These are phyloP conservation scores for Disparrhopalites patrizii DNA, from an alignment of 2,888 invertebrate genomes.

Conservation along the genomic window DNA sequence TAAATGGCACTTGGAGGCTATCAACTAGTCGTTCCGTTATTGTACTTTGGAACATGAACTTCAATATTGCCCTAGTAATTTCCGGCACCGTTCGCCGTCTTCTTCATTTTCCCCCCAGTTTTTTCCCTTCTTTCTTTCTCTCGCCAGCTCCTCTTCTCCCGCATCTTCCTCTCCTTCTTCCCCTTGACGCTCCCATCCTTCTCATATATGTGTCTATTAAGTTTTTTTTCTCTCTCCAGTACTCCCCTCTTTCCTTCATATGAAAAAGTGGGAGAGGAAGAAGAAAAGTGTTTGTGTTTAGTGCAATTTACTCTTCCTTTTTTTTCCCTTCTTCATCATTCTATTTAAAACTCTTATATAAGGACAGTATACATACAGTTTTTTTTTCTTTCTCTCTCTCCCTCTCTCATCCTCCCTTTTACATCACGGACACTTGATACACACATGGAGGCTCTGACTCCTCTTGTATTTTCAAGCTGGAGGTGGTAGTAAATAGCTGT, in stretches of 20 bases:
- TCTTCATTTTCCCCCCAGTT: no score
- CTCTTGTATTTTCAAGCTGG: no score
- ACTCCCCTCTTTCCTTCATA: no score
- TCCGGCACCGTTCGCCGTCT: slow-evolving; percentile 31
- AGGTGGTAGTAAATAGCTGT: no score
- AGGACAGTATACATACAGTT: no score
- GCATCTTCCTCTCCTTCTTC: slow-evolving; percentile 8
- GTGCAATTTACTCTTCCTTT: slow-evolving; percentile 4
- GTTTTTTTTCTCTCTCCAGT: background rate
- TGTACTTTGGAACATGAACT: slow-evolving; percentile 33
- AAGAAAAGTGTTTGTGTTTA: slow-evolving; percentile 10
- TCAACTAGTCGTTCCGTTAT: slow-evolving; percentile 36
- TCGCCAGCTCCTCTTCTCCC: background rate
- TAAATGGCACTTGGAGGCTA: slow-evolving; percentile 35
- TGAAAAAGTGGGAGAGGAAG: background rate
- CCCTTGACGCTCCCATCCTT: background rate
- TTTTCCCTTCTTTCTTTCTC: background rate
- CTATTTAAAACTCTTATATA: no score
- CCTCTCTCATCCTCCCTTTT: no score
- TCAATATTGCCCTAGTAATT: slow-evolving; percentile 36
- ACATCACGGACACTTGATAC: no score
- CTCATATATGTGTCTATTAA: slow-evolving; percentile 19
- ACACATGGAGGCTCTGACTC: no score
- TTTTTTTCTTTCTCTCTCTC: no score
- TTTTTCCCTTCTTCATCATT: background rate